Conservation (phyloP, 2,888 invertebrate species). For the Lithosia quadra region DNA sequence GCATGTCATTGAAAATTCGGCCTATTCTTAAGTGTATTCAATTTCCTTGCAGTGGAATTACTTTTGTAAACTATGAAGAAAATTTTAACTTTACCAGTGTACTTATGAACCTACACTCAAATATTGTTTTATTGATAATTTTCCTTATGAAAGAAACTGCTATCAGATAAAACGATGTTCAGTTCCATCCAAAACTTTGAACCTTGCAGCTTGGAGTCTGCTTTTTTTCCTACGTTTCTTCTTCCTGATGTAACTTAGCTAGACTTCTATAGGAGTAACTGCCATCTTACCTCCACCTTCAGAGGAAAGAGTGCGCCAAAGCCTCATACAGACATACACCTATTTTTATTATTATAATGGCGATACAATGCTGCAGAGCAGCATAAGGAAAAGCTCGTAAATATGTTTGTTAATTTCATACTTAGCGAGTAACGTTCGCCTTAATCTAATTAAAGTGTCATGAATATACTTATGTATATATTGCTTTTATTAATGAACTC, state of each 20-base stretch:
- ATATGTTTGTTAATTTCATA: background rate
- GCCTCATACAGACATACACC: background rate
- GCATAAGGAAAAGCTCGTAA: no score
- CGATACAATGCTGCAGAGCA: background rate
- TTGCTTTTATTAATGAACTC: conserved; percentile 49
- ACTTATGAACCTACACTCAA: no score
- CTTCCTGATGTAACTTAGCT: no score
- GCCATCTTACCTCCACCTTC: background rate
- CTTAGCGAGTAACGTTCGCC: background rate
- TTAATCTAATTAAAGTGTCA: background rate
- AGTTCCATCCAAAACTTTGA: no score
- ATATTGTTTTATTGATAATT: background rate
- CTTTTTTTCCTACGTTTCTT: background rate
- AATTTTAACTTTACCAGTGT: no score
- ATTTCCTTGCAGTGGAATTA: background rate
- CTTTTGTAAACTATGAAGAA: background rate
- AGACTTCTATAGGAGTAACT: background rate
- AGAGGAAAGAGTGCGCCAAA: background rate
- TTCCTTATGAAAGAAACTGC: background rate
- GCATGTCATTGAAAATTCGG: background rate
- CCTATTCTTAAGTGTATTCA: background rate
- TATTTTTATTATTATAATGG: background rate
- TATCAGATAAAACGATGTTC: background rate
- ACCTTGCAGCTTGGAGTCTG: background rate
- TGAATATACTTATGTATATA: conserved; percentile 17